Conservation (phyloP, 2,797 vertebrate species). For the Eulemur albifrons region DNA sequence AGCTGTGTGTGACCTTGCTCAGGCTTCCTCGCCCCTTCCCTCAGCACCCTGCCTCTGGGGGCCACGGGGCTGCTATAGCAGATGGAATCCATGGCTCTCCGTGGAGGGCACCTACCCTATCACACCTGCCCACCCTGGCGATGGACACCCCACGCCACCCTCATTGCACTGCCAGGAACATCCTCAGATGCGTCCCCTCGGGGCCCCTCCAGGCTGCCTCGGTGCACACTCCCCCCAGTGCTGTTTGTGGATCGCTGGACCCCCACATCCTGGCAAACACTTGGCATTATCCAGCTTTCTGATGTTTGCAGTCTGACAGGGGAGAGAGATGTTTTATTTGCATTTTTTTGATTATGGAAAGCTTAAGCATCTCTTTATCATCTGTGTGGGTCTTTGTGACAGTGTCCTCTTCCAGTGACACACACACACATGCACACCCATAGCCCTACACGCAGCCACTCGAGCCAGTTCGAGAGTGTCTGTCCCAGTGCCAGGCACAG, state of each 20-base stretch:
- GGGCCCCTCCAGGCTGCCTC: neutral
- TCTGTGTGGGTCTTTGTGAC: neutral
- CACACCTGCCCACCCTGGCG: neutral
- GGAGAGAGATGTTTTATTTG: neutral
- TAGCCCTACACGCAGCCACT: neutral
- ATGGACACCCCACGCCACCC: too few species aligned
- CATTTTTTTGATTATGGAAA: neutral
- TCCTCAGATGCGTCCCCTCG: neutral
- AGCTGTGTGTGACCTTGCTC: too few species aligned
- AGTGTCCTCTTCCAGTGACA: too few species aligned
- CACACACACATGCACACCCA: neutral
- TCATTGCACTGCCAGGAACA: neutral
- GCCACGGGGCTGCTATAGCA: neutral
- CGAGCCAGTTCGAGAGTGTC: neutral
- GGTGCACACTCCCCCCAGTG: fast-evolving
- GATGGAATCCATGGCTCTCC: neutral
- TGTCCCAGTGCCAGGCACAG: neutral
- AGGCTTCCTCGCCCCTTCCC: neutral
- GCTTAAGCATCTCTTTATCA: neutral
- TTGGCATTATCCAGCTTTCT: neutral
- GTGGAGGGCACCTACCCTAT: neutral
- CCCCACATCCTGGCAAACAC: neutral
- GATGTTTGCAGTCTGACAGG: neutral
- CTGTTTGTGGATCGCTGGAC: too few species aligned
- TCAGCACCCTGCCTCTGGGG: neutral